These are phyloP conservation scores for Danio aesculapii DNA, from an alignment of 2,797 vertebrate species.

Conservation along the genomic window DNA sequence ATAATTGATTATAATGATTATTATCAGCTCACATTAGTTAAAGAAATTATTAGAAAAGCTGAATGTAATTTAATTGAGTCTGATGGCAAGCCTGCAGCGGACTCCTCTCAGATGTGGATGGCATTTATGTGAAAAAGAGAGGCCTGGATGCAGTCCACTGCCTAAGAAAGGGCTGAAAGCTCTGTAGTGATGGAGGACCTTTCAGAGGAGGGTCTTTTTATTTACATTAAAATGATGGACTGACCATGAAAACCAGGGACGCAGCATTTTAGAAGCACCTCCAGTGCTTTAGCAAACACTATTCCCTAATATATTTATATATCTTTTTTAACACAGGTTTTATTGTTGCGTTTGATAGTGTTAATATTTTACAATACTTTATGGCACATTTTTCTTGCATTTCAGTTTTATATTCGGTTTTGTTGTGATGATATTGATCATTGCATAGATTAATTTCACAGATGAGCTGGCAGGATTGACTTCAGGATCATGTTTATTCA, in stretches of 20 bases:
- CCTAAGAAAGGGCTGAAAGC: not conserved
- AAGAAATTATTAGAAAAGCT: not conserved
- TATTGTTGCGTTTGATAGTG: not conserved
- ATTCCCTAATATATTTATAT: not conserved
- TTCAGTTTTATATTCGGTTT: conserved; percentile 14
- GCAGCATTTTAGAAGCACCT: not conserved
- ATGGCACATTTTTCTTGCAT: not conserved
- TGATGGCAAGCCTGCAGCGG: not conserved
- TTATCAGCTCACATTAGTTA: not conserved
- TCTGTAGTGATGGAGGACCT: conserved; percentile 31
- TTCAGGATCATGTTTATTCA: conserved; percentile 28
- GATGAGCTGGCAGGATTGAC: conserved; percentile 37
- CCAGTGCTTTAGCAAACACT: not conserved
- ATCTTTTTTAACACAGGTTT: not conserved
- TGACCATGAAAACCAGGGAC: not conserved
- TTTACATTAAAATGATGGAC: not conserved
- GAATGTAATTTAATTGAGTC: conserved; percentile 12
- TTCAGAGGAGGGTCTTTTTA: conserved; percentile 14
- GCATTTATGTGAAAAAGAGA: conserved; percentile 12
- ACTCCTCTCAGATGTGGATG: not conserved
- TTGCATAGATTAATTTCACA: conserved; percentile 43
- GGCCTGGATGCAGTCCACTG: conserved; percentile 4
- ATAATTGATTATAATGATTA: not conserved
- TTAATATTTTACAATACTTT: not conserved
- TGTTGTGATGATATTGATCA: conserved; percentile 27